These are phyloP conservation scores for Equus quagga DNA, from an alignment of 2,113 vertebrate genomes.

Conservation along the genomic window DNA sequence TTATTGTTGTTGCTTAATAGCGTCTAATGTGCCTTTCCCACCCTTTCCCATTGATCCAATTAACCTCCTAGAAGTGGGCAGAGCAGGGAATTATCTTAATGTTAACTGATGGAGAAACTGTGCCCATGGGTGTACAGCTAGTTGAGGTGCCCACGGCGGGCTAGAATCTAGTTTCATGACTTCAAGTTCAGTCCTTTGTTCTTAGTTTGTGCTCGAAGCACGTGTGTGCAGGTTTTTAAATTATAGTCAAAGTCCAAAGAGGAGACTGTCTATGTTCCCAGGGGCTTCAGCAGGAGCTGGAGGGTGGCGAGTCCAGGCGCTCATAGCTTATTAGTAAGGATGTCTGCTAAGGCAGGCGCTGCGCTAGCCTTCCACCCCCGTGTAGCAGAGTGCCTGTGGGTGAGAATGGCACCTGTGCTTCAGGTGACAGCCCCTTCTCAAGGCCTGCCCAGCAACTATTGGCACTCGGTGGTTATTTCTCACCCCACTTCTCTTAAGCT, in stretches of 20 bases:
- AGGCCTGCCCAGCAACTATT: background rate
- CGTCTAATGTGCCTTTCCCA: background rate
- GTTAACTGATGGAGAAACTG: background rate
- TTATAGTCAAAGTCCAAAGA: background rate
- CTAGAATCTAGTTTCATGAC: background rate
- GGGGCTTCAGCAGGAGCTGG: background rate
- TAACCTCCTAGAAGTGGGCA: background rate
- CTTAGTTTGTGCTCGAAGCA: background rate
- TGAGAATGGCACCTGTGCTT: background rate
- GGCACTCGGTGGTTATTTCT: background rate
- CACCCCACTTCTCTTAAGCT: background rate
- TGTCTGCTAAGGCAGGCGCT: background rate
- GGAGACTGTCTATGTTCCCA: background rate
- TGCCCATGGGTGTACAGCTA: background rate
- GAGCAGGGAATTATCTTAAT: background rate
- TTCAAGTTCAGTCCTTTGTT: background rate
- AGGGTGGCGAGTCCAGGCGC: background rate
- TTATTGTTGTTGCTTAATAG: background rate
- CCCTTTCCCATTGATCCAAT: background rate
- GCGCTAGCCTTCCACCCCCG: rapidly evolving
- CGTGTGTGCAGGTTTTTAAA: background rate
- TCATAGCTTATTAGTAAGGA: rapidly evolving
- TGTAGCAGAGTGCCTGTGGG: background rate
- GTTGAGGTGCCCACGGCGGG: background rate
- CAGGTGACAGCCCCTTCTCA: no score